These are phyloP conservation scores for Casuarius casuarius DNA, from an alignment of 2,113 vertebrate species.

Conservation along the genomic window DNA sequence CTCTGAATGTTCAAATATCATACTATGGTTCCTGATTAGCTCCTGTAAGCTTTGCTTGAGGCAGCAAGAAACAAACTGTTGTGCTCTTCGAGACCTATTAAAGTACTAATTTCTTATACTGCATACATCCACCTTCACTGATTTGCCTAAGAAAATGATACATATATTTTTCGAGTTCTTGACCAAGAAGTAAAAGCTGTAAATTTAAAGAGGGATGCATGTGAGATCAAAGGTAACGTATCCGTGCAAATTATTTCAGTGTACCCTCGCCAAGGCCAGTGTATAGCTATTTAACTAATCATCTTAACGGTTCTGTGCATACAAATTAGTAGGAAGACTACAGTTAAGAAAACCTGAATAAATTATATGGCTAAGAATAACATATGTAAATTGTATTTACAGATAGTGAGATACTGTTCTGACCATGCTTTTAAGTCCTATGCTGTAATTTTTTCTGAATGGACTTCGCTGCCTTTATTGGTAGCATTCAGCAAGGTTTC, in stretches of 20 bases:
- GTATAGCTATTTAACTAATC: not conserved
- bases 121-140: not conserved
- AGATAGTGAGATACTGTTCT: not conserved
- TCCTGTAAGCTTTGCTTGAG: not conserved
- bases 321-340: not conserved
- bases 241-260: not conserved
- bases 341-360: not conserved
- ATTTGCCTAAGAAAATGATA: not conserved
- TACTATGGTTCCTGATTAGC: not conserved
- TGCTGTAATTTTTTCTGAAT: not conserved
- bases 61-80: not conserved
- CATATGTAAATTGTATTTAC: not conserved
- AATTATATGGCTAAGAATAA: not conserved
- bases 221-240: not conserved
- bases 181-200: not conserved
- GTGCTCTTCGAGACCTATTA: not conserved
- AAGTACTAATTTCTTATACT: not conserved
- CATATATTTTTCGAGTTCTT: not conserved
- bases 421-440: not conserved
- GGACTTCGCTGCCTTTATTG: not conserved
- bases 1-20: not conserved
- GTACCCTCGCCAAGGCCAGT: not conserved
- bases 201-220: not conserved
- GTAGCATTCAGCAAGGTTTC: rapidly evolving
- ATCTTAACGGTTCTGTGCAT: not conserved